Conservation (phyloP, 2,113 vertebrate genomes). For the Eublepharis macularius region DNA sequence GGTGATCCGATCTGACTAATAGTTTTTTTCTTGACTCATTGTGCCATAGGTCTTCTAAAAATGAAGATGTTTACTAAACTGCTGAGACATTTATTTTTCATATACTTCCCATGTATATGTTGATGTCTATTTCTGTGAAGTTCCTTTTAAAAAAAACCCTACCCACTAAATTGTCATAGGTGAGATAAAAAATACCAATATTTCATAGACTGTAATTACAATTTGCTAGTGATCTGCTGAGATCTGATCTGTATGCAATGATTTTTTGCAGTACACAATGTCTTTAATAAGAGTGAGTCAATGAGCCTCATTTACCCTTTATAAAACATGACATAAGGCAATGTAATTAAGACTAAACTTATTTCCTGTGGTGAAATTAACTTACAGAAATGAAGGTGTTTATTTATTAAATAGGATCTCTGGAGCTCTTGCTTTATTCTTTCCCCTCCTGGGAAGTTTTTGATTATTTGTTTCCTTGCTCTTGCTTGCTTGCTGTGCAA, state of each 20-base stretch:
- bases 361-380: conserved; percentile 84
- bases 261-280: conserved; percentile 58
- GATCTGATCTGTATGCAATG: conserved; percentile 54
- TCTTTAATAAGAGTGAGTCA: conserved; percentile 79
- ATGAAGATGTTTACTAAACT: background rate
- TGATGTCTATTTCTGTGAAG: background rate
- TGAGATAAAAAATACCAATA: conserved; percentile 53
- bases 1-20: background rate
- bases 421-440: conserved; percentile 67
- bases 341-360: conserved; percentile 85
- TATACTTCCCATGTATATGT: background rate
- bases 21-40: background rate
- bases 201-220: conserved; percentile 54
- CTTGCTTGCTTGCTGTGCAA: conserved; percentile 77
- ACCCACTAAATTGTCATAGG: conserved; percentile 45
- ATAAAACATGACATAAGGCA: conserved; percentile 82
- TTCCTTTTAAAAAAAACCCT: background rate
- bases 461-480: conserved; percentile 80
- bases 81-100: background rate
- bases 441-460: conserved; percentile 77
- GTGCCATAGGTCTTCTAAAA: background rate
- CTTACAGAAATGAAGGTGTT: conserved; percentile 85
- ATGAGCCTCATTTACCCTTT: conserved; percentile 76
- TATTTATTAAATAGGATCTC: conserved; percentile 86
- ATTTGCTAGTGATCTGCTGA: conserved; percentile 43